Conservation (phyloP, 2,797 vertebrate species). For the Poeciliopsis gracilis region DNA sequence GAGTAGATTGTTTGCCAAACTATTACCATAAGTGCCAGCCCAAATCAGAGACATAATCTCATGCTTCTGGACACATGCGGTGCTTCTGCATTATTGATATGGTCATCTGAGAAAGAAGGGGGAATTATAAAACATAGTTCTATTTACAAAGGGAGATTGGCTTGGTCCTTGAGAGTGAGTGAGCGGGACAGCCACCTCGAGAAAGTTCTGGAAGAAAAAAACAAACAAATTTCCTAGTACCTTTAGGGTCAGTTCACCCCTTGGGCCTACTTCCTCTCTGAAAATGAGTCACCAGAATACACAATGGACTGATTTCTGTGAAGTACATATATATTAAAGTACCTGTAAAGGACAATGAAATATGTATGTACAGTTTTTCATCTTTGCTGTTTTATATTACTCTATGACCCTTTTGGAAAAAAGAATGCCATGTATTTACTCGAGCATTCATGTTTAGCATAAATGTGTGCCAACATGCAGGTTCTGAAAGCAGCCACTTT, state of each 20-base stretch:
- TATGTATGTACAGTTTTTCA: conserved; percentile 68
- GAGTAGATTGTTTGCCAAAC: conserved; percentile 99
- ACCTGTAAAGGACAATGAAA: conserved; percentile 75
- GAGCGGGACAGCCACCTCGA: conserved; percentile 93
- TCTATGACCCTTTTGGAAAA: conserved; percentile 61
- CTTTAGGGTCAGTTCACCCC: conserved; percentile 88
- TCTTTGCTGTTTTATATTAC: conserved; percentile 56
- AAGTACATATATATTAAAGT: conserved; percentile 60
- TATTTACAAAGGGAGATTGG: conserved; percentile 99
- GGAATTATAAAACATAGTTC: conserved; percentile 99
- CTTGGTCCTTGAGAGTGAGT: conserved; percentile 95
- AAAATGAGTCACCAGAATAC: conserved; percentile 85
- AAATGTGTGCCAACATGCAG: conserved; percentile 51
- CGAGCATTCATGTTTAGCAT: conserved; percentile 68
- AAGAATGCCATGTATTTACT: conserved; percentile 72
- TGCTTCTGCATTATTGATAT: conserved; percentile 99
- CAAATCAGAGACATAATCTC: conserved; percentile 99
- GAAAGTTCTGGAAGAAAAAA: conserved; percentile 83
- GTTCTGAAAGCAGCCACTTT: conserved; percentile 49
- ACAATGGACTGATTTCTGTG: conserved; percentile 79
- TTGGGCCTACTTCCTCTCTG: conserved; percentile 79
- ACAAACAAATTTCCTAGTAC: conserved; percentile 88
- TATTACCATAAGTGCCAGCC: conserved; percentile 99
- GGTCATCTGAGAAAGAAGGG: conserved; percentile 90
- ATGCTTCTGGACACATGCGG: conserved; percentile 93